Base-by-base conservation (phyloP, 2,797 vertebrate genomes). In the Pseudomugil gertrudae region DNA sequence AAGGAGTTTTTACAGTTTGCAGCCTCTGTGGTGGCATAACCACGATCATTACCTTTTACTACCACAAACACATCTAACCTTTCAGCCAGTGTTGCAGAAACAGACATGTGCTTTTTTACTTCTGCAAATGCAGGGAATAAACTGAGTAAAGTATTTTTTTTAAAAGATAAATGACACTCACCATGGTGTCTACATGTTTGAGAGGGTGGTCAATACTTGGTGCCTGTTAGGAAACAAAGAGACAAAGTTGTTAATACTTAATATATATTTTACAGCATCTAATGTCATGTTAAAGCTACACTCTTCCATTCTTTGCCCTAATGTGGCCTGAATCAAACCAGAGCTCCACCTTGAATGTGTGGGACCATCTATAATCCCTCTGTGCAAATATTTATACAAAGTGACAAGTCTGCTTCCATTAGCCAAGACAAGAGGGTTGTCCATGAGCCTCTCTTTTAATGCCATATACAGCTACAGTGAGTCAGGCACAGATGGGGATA, bases 161-260 rank as follows among this genome's bases (percentile, higher is more conserved):
- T 33, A 33, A 24, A 48, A 40, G 30, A 4, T 9, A 57, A 61
- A 13, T 62, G 30, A 54, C 65, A 94, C 96, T 96, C 92, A 97
- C 96, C 90, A 90, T 90, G 35, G 94, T 87, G 67, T 96, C 95
- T 94, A 94, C 94, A 90, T 95, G 94, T 87, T 96, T 95, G 84
- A 92, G 88, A 77, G 94, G 91, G 79, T 91, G 94, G 79, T 96
- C 95, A 36, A 89, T 93, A 19, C 83, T 89, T 27, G 94, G 91
- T 0, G 94, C 93, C 96, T 97, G 91, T 71, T 76, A 50, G 71
- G 54, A 87, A 69, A 84, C 52, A 66, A 81, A 74, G 54, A 63
- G 43, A 52, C 26, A 15, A 55, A 32, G 40, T 76, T 48, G 36
- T 77, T 65, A 77, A 9, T 11, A 64, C 66, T 53, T 69, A 47